Evolutionary conservation across 2,888 invertebrate species (phyloP).

Genomic region (Metalampra italica): DNA sequence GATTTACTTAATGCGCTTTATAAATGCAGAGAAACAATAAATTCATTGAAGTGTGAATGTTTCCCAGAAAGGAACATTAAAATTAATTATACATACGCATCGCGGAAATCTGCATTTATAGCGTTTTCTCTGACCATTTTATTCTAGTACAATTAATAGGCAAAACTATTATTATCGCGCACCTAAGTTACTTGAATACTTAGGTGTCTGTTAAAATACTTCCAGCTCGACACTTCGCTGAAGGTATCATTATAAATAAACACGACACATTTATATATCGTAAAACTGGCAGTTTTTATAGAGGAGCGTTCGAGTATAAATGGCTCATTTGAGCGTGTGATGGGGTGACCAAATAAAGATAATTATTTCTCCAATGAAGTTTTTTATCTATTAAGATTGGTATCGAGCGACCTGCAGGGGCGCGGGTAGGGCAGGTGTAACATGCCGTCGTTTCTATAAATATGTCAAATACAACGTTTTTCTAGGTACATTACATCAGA

Average conservation of each 20-base stretch:
- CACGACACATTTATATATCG: slow-evolving; percentile 18
- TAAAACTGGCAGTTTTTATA: slow-evolving; percentile 24
- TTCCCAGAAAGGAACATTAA: slow-evolving; percentile 1
- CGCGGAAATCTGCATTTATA: background rate
- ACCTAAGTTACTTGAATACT: background rate
- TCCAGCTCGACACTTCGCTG: background rate
- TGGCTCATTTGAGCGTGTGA: slow-evolving; percentile 21
- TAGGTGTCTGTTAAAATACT: background rate
- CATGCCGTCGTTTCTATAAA: slow-evolving; percentile 30
- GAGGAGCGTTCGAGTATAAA: slow-evolving; percentile 28
- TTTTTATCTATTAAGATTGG: slow-evolving; percentile 32
- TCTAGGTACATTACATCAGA: slow-evolving; percentile 30
- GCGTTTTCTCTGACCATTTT: background rate
- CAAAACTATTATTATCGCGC: too few species aligned
- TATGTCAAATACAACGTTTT: slow-evolving; percentile 48
- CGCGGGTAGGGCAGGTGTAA: slow-evolving; percentile 44
- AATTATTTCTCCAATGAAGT: slow-evolving; percentile 33
- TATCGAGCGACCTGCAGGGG: slow-evolving; percentile 42
- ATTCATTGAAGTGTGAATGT: background rate
- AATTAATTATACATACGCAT: background rate
- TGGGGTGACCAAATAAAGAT: slow-evolving; percentile 38
- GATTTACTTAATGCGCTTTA: too few species aligned
- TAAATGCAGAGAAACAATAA: background rate
- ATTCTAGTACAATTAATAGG: too few species aligned
- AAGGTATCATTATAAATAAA: slow-evolving; percentile 6